Evolutionary conservation across 2,797 vertebrate genomes (phyloP).

Genomic region (Sphaeramia orbicularis): DNA sequence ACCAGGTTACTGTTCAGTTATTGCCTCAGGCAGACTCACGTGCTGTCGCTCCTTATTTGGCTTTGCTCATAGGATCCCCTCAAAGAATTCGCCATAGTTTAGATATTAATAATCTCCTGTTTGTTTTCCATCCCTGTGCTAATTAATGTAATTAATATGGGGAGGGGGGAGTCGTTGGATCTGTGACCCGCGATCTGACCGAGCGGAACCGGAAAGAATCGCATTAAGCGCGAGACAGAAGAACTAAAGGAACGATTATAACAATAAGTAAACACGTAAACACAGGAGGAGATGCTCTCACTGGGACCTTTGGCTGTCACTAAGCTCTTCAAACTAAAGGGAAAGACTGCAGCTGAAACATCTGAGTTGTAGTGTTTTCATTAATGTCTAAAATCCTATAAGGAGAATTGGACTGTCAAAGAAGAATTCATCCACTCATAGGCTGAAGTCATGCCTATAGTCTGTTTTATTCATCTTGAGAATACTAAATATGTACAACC

Average conservation of each 20-base stretch:
- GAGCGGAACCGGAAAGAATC: constrained; percentile 88
- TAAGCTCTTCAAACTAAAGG: constrained; percentile 32
- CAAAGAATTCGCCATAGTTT: constrained; percentile 72
- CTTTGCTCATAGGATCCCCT: constrained; percentile 35
- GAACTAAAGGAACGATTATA: constrained; percentile 80
- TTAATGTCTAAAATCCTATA: too few species aligned
- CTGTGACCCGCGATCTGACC: constrained; percentile 81
- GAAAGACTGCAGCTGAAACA: constrained; percentile 12
- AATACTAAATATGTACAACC: too few species aligned
- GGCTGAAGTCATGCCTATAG: too few species aligned
- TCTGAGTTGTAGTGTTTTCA: too few species aligned
- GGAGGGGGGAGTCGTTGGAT: constrained; percentile 66
- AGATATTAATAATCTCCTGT: constrained; percentile 74
- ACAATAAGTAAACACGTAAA: constrained; percentile 85
- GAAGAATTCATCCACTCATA: too few species aligned
- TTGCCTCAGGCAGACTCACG: not conserved
- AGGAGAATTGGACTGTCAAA: too few species aligned
- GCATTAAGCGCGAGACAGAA: constrained; percentile 80
- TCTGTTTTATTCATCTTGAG: too few species aligned
- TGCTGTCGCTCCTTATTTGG: constrained; percentile 41
- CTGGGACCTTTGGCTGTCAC: constrained; percentile 49
- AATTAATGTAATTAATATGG: constrained; percentile 85
- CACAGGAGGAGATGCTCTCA: constrained; percentile 63
- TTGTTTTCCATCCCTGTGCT: constrained; percentile 77
- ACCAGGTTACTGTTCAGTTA: not conserved